A percentile compares a stretch with the other conserved stretches of the same genome.
Conservation (phyloP, 2,888 invertebrate species). For the Latrodectus elegans region DNA sequence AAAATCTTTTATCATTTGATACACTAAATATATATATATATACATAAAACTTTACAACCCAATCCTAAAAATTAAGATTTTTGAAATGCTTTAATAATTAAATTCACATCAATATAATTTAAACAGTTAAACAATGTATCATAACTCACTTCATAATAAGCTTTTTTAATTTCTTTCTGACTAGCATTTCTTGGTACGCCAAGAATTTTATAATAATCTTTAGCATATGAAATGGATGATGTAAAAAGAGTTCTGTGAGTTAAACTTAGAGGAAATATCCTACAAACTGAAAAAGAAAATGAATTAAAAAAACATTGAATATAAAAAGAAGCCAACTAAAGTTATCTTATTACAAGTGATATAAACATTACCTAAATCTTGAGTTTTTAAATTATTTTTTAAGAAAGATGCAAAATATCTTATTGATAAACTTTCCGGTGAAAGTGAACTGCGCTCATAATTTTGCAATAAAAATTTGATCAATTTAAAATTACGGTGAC, state of each 20-base stretch:
- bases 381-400: too few relatives aligned
- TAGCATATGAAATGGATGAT: slow-evolving; percentile 11
- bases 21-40: too few relatives aligned
- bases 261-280: not conserved
- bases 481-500: too few relatives aligned
- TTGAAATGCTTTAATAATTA: not conserved
- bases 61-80: too few relatives aligned
- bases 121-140: not conserved
- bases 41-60: too few relatives aligned
- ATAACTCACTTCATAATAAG: slow-evolving; percentile 82
- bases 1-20: too few relatives aligned
- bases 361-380: too few relatives aligned
- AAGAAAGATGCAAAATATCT: too few relatives aligned
- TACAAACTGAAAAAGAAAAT: not conserved
- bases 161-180: slow-evolving; percentile 93
- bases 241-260: slow-evolving; percentile 18
- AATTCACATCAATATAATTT: not conserved
- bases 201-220: slow-evolving; percentile 92
- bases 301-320: not conserved
- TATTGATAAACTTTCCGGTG: too few relatives aligned
- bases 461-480: too few relatives aligned
- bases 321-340: not conserved
- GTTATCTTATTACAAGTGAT: too few relatives aligned
- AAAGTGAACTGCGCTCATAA: too few relatives aligned
- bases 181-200: slow-evolving; percentile 92